phyloP scores from a whole-genome alignment of 2,797 vertebrate species.

The Sebastes nivosus region DNA sequence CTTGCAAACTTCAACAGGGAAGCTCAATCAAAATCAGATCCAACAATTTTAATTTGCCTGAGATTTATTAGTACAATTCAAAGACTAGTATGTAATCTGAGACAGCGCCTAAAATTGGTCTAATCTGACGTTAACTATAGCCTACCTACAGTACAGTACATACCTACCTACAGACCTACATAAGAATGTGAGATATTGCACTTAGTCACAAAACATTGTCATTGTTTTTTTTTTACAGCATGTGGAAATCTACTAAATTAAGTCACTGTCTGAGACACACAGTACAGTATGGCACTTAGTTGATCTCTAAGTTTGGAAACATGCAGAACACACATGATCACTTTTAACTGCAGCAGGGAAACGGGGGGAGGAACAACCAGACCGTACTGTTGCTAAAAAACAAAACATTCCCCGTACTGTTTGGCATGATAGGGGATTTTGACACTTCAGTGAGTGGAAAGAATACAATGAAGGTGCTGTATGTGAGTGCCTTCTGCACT shows the following conservation, averaged over 20 bases:
- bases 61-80: constrained; percentile 44
- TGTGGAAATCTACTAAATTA: constrained; percentile 74
- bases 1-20: not conserved
- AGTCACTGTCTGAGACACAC: constrained; percentile 76
- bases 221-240: constrained; percentile 59
- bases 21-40: constrained; percentile 1
- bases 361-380: constrained; percentile 9
- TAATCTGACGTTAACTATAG: constrained; percentile 21
- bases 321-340: constrained; percentile 72
- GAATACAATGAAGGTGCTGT: constrained; percentile 42
- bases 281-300: constrained; percentile 82
- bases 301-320: constrained; percentile 74
- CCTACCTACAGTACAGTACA: constrained; percentile 52
- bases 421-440: constrained; percentile 52
- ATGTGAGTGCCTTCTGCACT: constrained; percentile 26
- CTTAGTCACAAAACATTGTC: constrained; percentile 76
- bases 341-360: constrained; percentile 43
- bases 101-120: constrained; percentile 42
- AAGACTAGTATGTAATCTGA: constrained; percentile 58
- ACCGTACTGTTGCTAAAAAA: constrained; percentile 22
- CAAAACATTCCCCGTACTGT: constrained; percentile 40
- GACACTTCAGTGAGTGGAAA: constrained; percentile 30
- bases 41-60: constrained; percentile 32
- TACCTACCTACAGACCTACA: constrained; percentile 62
- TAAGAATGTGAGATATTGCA: constrained; percentile 80